Base-by-base conservation (phyloP, 2,113 vertebrate genomes). In the Monarcha castaneiventris region DNA sequence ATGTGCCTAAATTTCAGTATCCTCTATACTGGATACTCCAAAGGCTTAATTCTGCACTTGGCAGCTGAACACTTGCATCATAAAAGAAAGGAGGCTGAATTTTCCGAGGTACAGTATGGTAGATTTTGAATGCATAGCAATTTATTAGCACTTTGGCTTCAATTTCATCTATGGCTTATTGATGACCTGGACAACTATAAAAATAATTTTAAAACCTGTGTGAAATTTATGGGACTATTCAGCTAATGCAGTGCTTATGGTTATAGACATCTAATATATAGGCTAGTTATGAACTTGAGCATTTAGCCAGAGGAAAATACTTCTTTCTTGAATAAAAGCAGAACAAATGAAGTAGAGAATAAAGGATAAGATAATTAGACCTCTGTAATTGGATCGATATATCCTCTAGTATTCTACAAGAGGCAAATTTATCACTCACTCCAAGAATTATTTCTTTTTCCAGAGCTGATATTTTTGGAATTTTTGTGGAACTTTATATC, bases 21-120 rank as follows among this genome's bases (percentile, higher is more conserved):
- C 11, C 3, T 5, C 33, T 41, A 6, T 16, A 13, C 16, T 59
- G 61, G 30, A 71, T 76, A 15, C 46, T 82, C 1, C 0, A 5
- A 25, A 92, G 39, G 39, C 48, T 89, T 74, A 63, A n/a, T 58
- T 82, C 51, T 88, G 37, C 51, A 13, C 19, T 93, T 96, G 82
- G 58, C 67, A 85, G 49, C 46, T 83, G 62, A 75, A 58, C 41
- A 58, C 35, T 41, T 87, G 62, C 35, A n/a, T 73, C 41, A 3
- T 46, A 27, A 83, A 89, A 83, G 56, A 81, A 84, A 78, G 44
- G 9, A 75, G 49, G 19, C 16, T 87, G 58, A 48, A 68, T 79
- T 87, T 93, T 79, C 66, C 48, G 29, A 59, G 43, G 39, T 77
- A 27, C 25, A 41, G 18, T 37, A 30, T 73, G 30, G 62, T 71